phyloP scores from a whole-genome alignment of 37 sponge, comb jelly and placozoan genomes.

The Halisarca cf. caerulea region DNA sequence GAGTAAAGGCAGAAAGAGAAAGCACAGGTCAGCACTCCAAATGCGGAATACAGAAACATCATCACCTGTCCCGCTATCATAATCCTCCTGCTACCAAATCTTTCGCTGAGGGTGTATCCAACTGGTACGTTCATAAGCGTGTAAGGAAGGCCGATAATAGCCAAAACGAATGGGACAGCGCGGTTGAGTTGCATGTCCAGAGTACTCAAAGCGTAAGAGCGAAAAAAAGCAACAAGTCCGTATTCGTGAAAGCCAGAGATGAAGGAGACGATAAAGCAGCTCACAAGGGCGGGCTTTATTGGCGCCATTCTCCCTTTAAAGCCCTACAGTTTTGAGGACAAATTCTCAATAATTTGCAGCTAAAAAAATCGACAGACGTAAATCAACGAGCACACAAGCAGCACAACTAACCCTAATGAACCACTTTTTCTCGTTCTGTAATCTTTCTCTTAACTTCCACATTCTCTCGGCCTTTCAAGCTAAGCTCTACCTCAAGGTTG shows the following conservation, averaged over 20 bases:
- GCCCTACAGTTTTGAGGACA: too few relatives aligned
- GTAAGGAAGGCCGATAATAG: not conserved
- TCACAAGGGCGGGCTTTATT: not conserved
- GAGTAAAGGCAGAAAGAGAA: not conserved
- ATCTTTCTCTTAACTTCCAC: too few relatives aligned
- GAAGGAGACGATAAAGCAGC: not conserved
- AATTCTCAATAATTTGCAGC: too few relatives aligned
- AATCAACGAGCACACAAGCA: too few relatives aligned
- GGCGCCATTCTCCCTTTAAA: not conserved
- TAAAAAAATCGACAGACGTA: too few relatives aligned
- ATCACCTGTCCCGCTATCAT: conserved; percentile 4
- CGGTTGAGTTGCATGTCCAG: too few relatives aligned
- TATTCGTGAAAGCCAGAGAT: conserved; percentile 6
- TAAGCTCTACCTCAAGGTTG: too few relatives aligned
- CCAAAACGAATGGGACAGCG: not conserved
- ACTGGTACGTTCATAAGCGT: not conserved
- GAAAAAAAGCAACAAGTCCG: not conserved
- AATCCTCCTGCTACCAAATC: not conserved
- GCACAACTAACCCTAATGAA: too few relatives aligned
- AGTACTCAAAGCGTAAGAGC: not conserved
- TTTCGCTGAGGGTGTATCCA: not conserved
- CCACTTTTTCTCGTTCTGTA: too few relatives aligned
- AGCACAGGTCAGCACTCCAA: not conserved
- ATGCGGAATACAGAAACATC: not conserved
- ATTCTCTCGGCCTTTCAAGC: too few relatives aligned